A percentile compares a stretch with the other conserved stretches of the same genome.
These are phyloP conservation scores for Mimumesa dahlbomi DNA, from an alignment of 2,888 invertebrate species.

Conservation along the genomic window DNA sequence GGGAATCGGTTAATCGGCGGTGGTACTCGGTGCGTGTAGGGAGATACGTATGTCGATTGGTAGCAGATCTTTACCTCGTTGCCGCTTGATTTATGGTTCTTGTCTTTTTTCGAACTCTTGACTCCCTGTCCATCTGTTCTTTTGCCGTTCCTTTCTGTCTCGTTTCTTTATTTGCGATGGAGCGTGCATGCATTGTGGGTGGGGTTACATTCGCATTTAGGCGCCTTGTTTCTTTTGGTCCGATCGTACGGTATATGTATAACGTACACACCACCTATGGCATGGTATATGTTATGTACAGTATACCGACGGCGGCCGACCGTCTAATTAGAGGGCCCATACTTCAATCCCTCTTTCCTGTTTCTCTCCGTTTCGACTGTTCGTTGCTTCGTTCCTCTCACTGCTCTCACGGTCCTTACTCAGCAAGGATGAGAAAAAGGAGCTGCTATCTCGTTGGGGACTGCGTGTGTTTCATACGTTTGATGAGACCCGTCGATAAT, in stretches of 20 bases:
- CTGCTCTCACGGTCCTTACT: neutral
- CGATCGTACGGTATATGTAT: constrained; percentile 58
- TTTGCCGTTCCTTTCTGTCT: constrained; percentile 27
- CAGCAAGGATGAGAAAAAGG: too few species aligned
- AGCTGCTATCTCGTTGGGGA: too few species aligned
- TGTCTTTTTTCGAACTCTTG: constrained; percentile 50
- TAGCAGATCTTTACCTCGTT: constrained; percentile 66
- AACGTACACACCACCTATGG: constrained; percentile 64
- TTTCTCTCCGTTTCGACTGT: neutral
- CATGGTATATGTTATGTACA: constrained; percentile 66
- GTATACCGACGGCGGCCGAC: constrained; percentile 67
- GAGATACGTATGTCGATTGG: too few species aligned
- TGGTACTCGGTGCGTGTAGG: too few species aligned
- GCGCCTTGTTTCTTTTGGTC: neutral
- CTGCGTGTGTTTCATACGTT: too few species aligned
- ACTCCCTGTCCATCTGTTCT: constrained; percentile 4
- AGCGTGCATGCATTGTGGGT: too few species aligned
- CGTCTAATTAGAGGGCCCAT: constrained; percentile 74
- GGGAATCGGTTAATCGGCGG: too few species aligned
- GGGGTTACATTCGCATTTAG: too few species aligned
- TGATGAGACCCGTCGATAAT: too few species aligned
- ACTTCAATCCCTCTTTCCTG: constrained; percentile 35
- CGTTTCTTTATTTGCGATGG: too few species aligned
- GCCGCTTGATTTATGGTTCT: constrained; percentile 73
- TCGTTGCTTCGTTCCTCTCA: neutral